Evolutionary conservation across 2,888 invertebrate species (phyloP).

Genomic region (Aphelenchoides bicaudatus): DNA sequence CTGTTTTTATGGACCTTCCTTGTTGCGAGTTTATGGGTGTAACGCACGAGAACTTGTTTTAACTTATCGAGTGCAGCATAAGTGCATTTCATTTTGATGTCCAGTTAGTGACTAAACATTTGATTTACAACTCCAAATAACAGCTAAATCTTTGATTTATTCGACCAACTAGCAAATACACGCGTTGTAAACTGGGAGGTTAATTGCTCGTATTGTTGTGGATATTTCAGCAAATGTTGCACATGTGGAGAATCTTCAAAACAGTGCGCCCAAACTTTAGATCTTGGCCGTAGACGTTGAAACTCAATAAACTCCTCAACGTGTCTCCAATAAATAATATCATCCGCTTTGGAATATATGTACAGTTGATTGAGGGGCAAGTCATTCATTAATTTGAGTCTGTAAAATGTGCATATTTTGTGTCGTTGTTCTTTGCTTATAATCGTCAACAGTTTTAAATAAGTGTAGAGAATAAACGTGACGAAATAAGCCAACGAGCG

Average conservation of each 20-base stretch:
- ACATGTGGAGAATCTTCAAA: background rate
- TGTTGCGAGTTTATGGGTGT: no score
- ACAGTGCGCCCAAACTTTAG: conserved; percentile 2
- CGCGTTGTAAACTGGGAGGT: background rate
- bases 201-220: conserved; percentile 3
- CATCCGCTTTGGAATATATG: conserved; percentile 70
- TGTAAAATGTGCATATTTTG: background rate
- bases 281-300: background rate
- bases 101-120: no score
- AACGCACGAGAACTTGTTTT: no score
- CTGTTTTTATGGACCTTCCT: no score
- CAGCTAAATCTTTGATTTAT: no score
- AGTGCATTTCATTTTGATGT: no score
- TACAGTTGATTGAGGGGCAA: conserved; percentile 67
- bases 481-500: background rate
- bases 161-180: no score
- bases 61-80: no score
- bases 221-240: background rate
- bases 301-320: conserved; percentile 6
- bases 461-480: background rate
- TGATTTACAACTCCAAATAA: no score
- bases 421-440: background rate
- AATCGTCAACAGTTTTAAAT: background rate
- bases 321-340: background rate
- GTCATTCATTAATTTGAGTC: conserved; percentile 21